These are phyloP conservation scores for Ochotona curzoniae DNA, from an alignment of 2,113 vertebrate species.

Conservation along the genomic window DNA sequence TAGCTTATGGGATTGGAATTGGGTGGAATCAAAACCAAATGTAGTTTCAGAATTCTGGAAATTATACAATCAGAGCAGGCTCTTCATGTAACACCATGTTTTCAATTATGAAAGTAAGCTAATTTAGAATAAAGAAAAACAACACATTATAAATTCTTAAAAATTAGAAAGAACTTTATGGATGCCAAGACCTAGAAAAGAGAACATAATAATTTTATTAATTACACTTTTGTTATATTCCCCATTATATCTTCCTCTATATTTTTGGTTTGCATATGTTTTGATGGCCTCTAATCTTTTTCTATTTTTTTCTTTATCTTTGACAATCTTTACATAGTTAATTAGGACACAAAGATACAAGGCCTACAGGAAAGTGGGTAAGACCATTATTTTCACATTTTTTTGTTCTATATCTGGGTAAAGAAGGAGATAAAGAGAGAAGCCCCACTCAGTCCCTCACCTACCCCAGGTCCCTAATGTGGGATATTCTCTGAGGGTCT, in stretches of 20 bases:
- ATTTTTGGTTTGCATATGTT: neutral
- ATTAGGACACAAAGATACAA: too few species aligned
- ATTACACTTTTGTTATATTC: neutral
- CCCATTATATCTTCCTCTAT: neutral
- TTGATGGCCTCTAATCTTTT: too few species aligned
- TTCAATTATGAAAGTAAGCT: conserved; percentile 23
- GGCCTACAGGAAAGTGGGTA: too few species aligned
- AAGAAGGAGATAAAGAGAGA: too few species aligned
- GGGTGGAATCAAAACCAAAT: neutral
- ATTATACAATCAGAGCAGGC: neutral
- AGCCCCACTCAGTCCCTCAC: too few species aligned
- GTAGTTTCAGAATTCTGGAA: neutral
- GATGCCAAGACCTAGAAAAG: conserved; percentile 8
- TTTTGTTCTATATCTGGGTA: too few species aligned
- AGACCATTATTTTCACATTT: too few species aligned
- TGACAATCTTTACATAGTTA: too few species aligned
- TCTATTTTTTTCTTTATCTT: too few species aligned
- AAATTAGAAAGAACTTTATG: neutral
- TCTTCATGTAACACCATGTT: conserved; percentile 5
- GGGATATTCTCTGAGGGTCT: too few species aligned
- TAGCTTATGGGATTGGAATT: neutral
- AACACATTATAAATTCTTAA: neutral
- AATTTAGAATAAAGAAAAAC: neutral
- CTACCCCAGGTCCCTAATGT: too few species aligned
- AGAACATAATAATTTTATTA: neutral